These are phyloP conservation scores for Bucorvus abyssinicus DNA, from an alignment of 2,797 vertebrate genomes.

Conservation along the genomic window DNA sequence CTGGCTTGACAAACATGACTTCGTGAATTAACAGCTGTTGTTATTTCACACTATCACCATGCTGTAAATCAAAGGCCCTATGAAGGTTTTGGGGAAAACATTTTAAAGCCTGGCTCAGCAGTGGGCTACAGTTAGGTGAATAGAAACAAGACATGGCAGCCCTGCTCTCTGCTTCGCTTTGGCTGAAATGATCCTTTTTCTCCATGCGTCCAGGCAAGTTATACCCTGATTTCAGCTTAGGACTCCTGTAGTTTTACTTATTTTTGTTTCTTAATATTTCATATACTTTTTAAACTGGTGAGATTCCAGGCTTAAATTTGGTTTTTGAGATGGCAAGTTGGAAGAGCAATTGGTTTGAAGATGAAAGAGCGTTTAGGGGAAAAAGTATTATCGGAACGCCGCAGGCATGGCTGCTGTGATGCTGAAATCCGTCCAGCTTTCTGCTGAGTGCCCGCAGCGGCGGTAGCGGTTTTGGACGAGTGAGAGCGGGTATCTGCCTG, in stretches of 20 bases:
- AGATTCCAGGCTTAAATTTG: not conserved
- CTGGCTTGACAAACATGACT: not conserved
- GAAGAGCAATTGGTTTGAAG: not conserved
- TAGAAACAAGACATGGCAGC: not conserved
- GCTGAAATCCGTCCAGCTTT: not conserved
- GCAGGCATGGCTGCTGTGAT: not conserved
- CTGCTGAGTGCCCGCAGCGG: not conserved
- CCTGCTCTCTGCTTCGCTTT: not conserved
- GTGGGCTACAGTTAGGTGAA: not conserved
- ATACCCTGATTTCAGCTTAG: not conserved
- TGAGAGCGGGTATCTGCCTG: too few species aligned
- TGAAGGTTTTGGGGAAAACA: not conserved
- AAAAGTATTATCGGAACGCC: fast-evolving
- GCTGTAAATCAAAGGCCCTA: not conserved
- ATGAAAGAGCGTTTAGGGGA: fast-evolving
- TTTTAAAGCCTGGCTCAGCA: not conserved
- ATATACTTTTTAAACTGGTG: too few species aligned
- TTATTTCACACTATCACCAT: not conserved
- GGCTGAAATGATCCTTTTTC: not conserved
- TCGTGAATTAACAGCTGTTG: not conserved
- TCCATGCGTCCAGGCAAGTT: not conserved
- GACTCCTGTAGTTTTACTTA: not conserved
- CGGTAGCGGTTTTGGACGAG: not conserved
- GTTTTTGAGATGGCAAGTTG: not conserved
- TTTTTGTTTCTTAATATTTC: not conserved